A percentile compares a stretch with the other conserved stretches of the same genome.
Evolutionary conservation across 2,888 invertebrate genomes (phyloP).

Genomic region (Ommatoiulus sabulosus): DNA sequence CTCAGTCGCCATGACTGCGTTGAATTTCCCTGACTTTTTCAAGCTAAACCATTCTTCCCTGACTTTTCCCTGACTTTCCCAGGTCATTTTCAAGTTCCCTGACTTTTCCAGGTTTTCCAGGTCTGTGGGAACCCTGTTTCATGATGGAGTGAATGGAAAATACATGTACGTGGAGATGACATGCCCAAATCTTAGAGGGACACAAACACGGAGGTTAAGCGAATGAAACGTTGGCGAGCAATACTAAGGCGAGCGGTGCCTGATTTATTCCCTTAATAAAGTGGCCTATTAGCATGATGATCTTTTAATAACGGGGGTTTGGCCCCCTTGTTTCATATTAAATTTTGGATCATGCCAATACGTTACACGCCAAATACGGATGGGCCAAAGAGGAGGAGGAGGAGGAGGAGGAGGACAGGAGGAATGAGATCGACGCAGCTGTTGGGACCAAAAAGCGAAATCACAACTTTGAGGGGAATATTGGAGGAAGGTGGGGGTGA

Average conservation of each 20-base stretch:
- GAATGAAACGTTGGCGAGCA: background rate
- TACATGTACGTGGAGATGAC: background rate
- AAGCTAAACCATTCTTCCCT: too few relatives aligned
- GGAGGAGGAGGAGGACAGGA: background rate
- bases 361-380: slow-evolving; percentile 7
- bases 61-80: too few relatives aligned
- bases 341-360: slow-evolving; percentile 49
- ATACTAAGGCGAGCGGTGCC: background rate
- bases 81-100: too few relatives aligned
- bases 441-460: slow-evolving; percentile 18
- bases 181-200: background rate
- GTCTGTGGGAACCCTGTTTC: too few relatives aligned
- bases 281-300: slow-evolving; percentile 60
- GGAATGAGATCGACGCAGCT: slow-evolving; percentile 24
- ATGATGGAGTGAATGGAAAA: too few relatives aligned
- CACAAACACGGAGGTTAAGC: background rate
- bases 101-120: too few relatives aligned
- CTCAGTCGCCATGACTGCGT: too few relatives aligned
- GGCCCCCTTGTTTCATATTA: slow-evolving; percentile 56
- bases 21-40: too few relatives aligned
- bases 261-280: slow-evolving; percentile 59
- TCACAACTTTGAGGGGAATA: slow-evolving; percentile 37
- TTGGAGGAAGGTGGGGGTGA: background rate
- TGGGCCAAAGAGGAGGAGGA: too few relatives aligned
- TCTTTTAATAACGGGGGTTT: slow-evolving; percentile 58